Evolutionary conservation across 2,113 vertebrate species (phyloP).

Genomic region (Mirounga angustirostris): DNA sequence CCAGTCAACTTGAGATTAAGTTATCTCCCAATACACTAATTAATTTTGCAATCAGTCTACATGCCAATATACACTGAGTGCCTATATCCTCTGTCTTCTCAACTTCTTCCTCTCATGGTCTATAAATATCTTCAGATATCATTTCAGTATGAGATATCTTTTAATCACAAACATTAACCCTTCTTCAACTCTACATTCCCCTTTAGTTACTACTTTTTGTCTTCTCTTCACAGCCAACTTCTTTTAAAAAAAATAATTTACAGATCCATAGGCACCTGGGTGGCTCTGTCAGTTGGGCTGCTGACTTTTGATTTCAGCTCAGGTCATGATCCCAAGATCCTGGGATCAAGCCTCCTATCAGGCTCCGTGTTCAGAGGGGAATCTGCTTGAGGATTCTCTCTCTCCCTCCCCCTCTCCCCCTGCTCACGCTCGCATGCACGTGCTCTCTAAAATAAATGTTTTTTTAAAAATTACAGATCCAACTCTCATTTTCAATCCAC

Average conservation of each 20-base stretch:
- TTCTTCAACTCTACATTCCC: background rate
- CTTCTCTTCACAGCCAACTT: background rate
- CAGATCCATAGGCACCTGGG: background rate
- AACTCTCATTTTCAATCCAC: conserved; percentile 6
- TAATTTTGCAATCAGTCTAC: conserved; percentile 9
- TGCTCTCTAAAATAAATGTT: too few relatives aligned
- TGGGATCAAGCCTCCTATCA: too few relatives aligned
- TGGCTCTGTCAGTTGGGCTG: too few relatives aligned
- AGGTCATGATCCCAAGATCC: too few relatives aligned
- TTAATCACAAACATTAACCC: background rate
- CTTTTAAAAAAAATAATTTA: background rate
- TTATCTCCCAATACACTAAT: background rate
- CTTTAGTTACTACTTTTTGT: background rate
- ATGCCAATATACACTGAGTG: background rate
- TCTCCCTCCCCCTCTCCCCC: too few relatives aligned
- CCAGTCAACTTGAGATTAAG: background rate
- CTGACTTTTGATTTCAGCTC: too few relatives aligned
- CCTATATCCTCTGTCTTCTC: background rate
- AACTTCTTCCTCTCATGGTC: background rate
- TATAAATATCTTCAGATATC: background rate
- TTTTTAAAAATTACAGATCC: background rate
- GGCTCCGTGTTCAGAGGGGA: too few relatives aligned
- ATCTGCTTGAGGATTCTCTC: too few relatives aligned
- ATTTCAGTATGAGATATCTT: background rate
- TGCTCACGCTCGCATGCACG: too few relatives aligned